Evolutionary conservation across 2,113 vertebrate genomes (phyloP), one percentile per base, ranked within the genome.

Genomic region (Formicarius rufipectus): DNA sequence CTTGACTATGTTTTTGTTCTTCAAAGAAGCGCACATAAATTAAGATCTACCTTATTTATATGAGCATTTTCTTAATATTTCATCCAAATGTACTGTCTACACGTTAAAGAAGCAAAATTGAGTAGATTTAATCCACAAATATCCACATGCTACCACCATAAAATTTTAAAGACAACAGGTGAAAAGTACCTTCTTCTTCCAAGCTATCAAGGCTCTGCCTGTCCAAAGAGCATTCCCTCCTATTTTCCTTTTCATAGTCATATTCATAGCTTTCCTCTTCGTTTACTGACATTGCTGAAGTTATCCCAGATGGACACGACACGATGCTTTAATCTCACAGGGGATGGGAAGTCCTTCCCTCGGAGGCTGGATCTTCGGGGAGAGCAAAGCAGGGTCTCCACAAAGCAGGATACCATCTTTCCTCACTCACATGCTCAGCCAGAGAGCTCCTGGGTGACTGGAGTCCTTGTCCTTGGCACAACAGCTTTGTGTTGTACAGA

Each of bases 171-270:
- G 80, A 7, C 12, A 52, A 59, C 86, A 80, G 5, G 21, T 31
- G n/a, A 56, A 17, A 92, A 96, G 88, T 98, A 99, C 98, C 98
- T 98, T 98, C 98, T 98, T 98, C 98, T 87, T 98, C 98, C 97
- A 98, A 77, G 76, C 97, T 93, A 33, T 98, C 98, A 77, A 97
- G 90, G 76, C 69, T 89, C 28, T 97, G 97, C 22, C 69, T 89
- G 44, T 55, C 60, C 42, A 79, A 50, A 5, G 25, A 17, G 15
- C 7, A 0, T 31, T 39, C 17, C 37, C 87, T 92, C 84, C 88
- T 68, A 20, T 75, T 93, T 81, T 97, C 98, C 59, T 96, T 87
- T 42, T 96, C 96, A 56, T 35, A 90, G 77, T 97, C 95, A 39
- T 75, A 98, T 50, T 99, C 98, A 96, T 97, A 98, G 91, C 77